Evolutionary conservation across 2,113 vertebrate genomes (phyloP).

Genomic region (Oreotrochilus melanogaster): DNA sequence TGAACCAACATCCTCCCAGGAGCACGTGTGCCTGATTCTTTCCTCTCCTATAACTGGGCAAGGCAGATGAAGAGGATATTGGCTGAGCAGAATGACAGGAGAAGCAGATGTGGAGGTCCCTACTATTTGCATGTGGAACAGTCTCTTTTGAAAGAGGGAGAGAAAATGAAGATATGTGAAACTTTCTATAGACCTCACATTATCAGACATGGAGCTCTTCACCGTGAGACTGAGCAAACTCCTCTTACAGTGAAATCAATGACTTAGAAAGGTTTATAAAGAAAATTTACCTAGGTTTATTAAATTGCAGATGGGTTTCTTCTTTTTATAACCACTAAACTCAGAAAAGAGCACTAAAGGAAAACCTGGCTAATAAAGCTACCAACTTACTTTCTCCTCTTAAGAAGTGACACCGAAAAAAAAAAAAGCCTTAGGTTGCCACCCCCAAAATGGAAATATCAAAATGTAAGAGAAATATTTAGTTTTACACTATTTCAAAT

Average conservation of each 20-base stretch:
- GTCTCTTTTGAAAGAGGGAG: neutral
- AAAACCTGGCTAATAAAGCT: neutral
- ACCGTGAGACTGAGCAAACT: fast-evolving
- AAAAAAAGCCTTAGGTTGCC: fast-evolving
- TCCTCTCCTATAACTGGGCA: neutral
- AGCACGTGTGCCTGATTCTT: neutral
- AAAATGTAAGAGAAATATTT: neutral
- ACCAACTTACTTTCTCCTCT: neutral
- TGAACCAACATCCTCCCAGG: neutral
- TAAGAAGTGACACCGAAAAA: neutral
- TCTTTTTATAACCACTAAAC: neutral
- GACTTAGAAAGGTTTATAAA: neutral
- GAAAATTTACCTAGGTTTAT: neutral
- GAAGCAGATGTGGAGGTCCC: neutral
- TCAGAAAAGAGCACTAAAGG: neutral
- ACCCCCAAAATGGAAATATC: neutral
- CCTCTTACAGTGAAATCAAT: neutral
- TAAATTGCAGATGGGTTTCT: neutral
- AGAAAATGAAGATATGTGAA: neutral
- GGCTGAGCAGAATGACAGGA: neutral
- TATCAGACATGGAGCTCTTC: neutral
- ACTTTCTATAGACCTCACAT: neutral
- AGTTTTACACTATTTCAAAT: neutral
- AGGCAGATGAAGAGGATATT: neutral
- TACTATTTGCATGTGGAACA: neutral